A percentile compares a stretch with the other conserved stretches of the same genome.
phyloP scores from a whole-genome alignment of 2,113 vertebrate genomes.

The Pheucticus melanocephalus region DNA sequence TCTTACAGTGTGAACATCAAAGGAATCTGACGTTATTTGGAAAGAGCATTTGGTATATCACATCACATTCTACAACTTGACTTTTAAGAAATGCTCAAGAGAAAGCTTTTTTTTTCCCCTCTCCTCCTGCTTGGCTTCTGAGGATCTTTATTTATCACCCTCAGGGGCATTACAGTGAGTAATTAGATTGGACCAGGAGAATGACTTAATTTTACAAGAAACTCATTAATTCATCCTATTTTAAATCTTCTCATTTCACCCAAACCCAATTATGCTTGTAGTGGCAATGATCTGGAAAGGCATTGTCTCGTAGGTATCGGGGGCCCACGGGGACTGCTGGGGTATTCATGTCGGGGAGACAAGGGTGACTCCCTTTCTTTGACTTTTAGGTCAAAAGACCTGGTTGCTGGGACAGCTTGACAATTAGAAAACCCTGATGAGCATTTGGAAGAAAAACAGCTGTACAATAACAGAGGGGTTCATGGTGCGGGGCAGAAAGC shows the following conservation, averaged over 20 bases:
- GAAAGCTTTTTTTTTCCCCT: background rate
- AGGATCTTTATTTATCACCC: slow-evolving; percentile 42
- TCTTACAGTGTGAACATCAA: background rate
- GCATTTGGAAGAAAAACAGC: slow-evolving; percentile 51
- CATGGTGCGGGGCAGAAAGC: slow-evolving; percentile 51
- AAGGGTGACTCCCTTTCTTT: slow-evolving; percentile 43
- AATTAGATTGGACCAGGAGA: slow-evolving; percentile 61
- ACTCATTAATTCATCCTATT: slow-evolving; percentile 71
- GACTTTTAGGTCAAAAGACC: slow-evolving; percentile 49
- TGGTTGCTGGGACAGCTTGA: slow-evolving; percentile 29
- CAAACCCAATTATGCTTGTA: slow-evolving; percentile 61
- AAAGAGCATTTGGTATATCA: background rate
- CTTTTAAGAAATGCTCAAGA: slow-evolving; percentile 22
- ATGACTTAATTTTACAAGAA: slow-evolving; percentile 76
- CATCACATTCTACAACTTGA: slow-evolving; percentile 18
- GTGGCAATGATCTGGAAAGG: slow-evolving; percentile 48
- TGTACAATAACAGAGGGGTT: slow-evolving; percentile 45
- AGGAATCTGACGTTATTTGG: slow-evolving; percentile 6
- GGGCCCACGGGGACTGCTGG: background rate
- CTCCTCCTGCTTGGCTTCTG: background rate
- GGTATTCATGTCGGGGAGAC: slow-evolving; percentile 30
- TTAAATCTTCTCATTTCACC: slow-evolving; percentile 58
- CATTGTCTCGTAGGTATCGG: background rate
- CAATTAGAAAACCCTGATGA: slow-evolving; percentile 58
- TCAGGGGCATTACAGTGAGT: slow-evolving; percentile 27